Conservation (phyloP, 2,797 vertebrate genomes). For the Nyctalus aviator region DNA sequence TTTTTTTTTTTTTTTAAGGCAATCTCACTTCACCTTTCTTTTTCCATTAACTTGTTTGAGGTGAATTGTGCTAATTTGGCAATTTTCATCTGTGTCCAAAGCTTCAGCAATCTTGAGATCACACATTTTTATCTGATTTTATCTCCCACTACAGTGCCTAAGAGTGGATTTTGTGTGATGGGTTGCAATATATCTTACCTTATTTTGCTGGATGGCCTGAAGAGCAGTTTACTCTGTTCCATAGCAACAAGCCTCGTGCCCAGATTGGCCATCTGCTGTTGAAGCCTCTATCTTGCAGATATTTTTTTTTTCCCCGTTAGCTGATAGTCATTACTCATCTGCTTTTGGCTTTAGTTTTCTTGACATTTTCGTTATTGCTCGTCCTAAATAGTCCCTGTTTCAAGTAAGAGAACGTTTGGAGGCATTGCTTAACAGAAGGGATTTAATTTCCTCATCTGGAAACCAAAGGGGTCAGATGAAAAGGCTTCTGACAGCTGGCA, state of each 20-base stretch:
- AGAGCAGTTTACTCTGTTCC: slow-evolving; percentile 73
- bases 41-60: slow-evolving; percentile 20
- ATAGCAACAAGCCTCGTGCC: slow-evolving; percentile 83
- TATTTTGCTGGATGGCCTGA: slow-evolving; percentile 34
- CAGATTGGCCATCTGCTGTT: slow-evolving; percentile 85
- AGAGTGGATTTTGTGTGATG: neutral
- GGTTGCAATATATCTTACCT: neutral
- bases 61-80: neutral
- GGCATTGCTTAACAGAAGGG: slow-evolving; percentile 54
- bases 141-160: neutral
- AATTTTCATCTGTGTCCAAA: neutral
- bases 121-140: slow-evolving; percentile 32
- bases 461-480: neutral
- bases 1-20: neutral
- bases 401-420: slow-evolving; percentile 59
- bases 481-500: neutral
- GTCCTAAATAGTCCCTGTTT: slow-evolving; percentile 64
- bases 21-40: slow-evolving; percentile 10
- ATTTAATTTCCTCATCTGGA: slow-evolving; percentile 53
- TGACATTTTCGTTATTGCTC: slow-evolving; percentile 75
- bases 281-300: slow-evolving; percentile 65
- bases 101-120: neutral
- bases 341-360: slow-evolving; percentile 80
- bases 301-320: slow-evolving; percentile 25
- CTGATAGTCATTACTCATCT: slow-evolving; percentile 79